phyloP scores from a whole-genome alignment of 2,113 vertebrate genomes.

The Heterocephalus glaber region DNA sequence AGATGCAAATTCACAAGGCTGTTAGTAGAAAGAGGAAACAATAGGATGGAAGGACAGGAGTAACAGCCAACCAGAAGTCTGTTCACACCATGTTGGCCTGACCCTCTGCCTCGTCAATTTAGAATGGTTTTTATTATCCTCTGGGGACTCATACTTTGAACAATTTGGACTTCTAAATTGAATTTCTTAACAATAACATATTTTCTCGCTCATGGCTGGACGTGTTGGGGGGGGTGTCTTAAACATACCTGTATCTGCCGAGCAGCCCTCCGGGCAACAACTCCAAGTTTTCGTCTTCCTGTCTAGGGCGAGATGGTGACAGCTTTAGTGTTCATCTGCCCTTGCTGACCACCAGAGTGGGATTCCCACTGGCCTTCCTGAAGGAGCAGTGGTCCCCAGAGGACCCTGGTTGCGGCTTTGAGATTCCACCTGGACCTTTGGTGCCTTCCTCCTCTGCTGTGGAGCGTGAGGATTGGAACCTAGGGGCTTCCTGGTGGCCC shows the following conservation, averaged over 20 bases:
- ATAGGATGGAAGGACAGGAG: neutral
- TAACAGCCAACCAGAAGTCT: neutral
- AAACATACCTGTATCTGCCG: neutral
- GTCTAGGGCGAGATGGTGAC: neutral
- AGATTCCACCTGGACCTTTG: neutral
- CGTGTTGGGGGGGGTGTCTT: neutral
- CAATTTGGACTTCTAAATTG: constrained; percentile 5
- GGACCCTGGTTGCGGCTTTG: neutral
- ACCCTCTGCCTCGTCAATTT: neutral
- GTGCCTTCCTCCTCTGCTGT: neutral
- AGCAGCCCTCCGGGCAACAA: neutral
- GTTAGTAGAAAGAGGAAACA: neutral
- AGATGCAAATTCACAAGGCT: neutral
- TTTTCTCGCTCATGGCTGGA: neutral
- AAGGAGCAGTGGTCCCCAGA: neutral
- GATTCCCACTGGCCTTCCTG: neutral
- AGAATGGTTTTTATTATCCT: neutral
- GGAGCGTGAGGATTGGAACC: neutral
- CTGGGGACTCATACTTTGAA: neutral
- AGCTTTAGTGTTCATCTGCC: neutral
- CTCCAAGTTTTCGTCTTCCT: neutral
- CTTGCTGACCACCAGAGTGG: neutral
- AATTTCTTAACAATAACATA: constrained; percentile 15
- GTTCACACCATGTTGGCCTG: neutral
- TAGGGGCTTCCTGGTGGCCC: neutral